Evolutionary conservation across 2,797 vertebrate genomes (phyloP), one percentile per base, ranked within the genome.

Genomic region (Tiaroga cobitis): DNA sequence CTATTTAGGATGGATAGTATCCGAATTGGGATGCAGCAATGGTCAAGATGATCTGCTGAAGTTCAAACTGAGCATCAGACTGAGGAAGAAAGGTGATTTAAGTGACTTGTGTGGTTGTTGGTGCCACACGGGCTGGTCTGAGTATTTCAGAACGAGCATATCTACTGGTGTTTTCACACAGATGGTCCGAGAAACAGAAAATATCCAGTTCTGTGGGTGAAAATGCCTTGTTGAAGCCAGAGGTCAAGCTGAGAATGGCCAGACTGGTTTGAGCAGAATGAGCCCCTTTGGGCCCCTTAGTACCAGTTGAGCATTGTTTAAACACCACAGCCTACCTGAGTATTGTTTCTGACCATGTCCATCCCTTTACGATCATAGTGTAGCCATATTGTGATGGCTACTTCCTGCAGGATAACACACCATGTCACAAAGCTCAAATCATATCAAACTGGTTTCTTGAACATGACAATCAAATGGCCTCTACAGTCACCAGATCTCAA

Each of bases 331-430:
- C 26, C 26, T 29, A 29, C 26, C 26, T 74, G 43, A 19, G n/a
- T 73, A 49, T 32, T 32, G 72, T 29, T 73, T 41, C 72, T 54
- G 21, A 81, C 81, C 80, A 86, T 84, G 77, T 87, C 41, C 82
- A 89, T 89, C 88, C 75, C 72, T 89, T 90, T 85, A 77, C 87
- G 85, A 86, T 74, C 51, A 54, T 21, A 54, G 19, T 21, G 51
- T 54, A 21, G 19, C 19, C 7, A 54, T 24, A 21, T 54, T 89
- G 87, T 89, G 83, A 91, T 90, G 87, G 87, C 87, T 91, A 87
- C 86, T 89, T 90, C 85, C 85, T 24, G 8, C 51, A 54, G 19
- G 19, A 54, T 24, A 56, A 56, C 8, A 3, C 3, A 24, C 21
- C 21, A 24, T 56, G 19, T 56, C 8, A 24, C 54, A 56, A 24